Conservation (phyloP, 2,888 invertebrate genomes). For the Timema cristinae region DNA sequence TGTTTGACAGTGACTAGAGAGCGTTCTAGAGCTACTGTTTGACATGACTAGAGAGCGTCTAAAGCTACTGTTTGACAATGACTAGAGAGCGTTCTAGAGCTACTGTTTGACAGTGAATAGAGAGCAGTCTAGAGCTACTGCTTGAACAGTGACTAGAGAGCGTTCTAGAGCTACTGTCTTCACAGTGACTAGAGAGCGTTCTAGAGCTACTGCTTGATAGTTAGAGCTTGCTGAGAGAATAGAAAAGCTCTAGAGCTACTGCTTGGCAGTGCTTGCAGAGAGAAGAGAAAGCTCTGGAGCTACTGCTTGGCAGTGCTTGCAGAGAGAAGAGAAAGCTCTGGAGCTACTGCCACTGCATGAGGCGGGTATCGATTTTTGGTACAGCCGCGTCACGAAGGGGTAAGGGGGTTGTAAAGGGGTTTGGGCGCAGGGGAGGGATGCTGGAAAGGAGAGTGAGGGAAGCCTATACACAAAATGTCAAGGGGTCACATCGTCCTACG, state of each 20-base stretch:
- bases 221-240: neutral
- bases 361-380: constrained; percentile 20
- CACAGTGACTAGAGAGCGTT: no score
- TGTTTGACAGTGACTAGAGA: no score
- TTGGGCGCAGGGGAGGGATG: constrained; percentile 11
- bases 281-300: neutral
- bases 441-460: neutral
- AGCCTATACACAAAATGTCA: constrained; percentile 24
- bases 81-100: no score
- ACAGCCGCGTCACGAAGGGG: constrained; percentile 15
- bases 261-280: neutral
- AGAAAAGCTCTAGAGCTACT: neutral
- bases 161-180: no score
- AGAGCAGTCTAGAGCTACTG: no score
- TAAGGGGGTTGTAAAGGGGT: constrained; percentile 2
- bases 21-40: no score
- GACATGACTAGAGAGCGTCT: no score
- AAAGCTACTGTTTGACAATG: no score
- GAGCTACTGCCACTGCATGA: neutral
- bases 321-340: neutral
- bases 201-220: no score
- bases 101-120: no score
- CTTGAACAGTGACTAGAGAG: no score
- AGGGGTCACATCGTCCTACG: constrained; percentile 23
- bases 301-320: neutral